phyloP scores from a whole-genome alignment of 1,140 invertebrate genomes.

The Drosophila leontia region DNA sequence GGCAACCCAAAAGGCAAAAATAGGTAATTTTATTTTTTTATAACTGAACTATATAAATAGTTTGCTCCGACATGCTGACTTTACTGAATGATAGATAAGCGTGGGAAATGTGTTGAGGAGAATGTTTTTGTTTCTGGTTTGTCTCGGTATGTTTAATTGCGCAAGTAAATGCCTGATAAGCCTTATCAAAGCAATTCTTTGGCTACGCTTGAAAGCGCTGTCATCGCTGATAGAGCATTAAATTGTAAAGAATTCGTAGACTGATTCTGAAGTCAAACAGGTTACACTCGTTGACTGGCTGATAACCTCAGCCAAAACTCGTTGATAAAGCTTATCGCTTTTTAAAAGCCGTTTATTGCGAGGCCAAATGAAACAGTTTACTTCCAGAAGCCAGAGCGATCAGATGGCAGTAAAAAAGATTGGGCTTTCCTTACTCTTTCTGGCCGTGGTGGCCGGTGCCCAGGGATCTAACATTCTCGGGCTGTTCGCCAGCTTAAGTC shows the following conservation, averaged over 20 bases:
- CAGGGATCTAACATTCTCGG: slow-evolving; percentile 68
- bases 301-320: not conserved
- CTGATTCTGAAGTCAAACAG: not conserved
- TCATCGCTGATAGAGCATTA: not conserved
- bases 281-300: not conserved
- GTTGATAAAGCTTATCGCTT: slow-evolving; percentile 29
- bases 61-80: not conserved
- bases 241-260: not conserved
- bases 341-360: not conserved
- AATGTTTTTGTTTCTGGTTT: too few relatives aligned
- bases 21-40: slow-evolving; percentile 87
- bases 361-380: slow-evolving; percentile 16
- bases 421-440: slow-evolving; percentile 1
- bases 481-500: slow-evolving; percentile 67
- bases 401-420: slow-evolving; percentile 28
- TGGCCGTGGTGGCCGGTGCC: slow-evolving; percentile 19
- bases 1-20: slow-evolving; percentile 22
- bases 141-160: not conserved
- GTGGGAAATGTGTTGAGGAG: slow-evolving; percentile 18
- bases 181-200: not conserved
- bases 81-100: slow-evolving; percentile 2
- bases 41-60: slow-evolving; percentile 86
- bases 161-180: not conserved
- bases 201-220: not conserved
- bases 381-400: not conserved